Base-by-base conservation (phyloP, 2,888 invertebrate species). In the Polymixis flavicincta region DNA sequence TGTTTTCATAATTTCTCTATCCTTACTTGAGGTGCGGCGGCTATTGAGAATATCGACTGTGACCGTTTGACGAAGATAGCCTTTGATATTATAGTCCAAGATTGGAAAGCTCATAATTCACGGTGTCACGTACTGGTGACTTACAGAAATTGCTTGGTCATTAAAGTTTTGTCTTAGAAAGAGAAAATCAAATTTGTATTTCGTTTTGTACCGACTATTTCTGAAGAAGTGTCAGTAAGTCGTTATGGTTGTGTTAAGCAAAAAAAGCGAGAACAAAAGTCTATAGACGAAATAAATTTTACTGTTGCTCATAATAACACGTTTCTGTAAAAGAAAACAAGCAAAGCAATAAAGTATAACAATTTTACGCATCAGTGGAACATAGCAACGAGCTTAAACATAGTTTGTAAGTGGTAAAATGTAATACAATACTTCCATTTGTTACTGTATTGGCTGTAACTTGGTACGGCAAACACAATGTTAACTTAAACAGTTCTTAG, bases 1-100 rank as follows among this genome's bases (percentile, higher is more conserved):
- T 92, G 92, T 93, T 93, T 93, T 93, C 91, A 92, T 93, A 93
- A 93, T 93, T 94, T 95, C 94, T 93, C 92, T 88, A 90, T 88
- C 92, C 92, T 91, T 93, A 92, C 92, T 90, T 80, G 88, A 88
- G 81, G 85, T 80, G 76, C 78, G 76, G 78, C 78, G 76, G 78
- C 78, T 82, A 89, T 90, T 89, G 88, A 89, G 88, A 86, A 83
- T 86, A 88, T 78, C 48, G 75, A 61, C 75, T 82, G 63, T 66
- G 76, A 76, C 68, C 60, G 68, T 68, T 75, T 76, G 65, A 78
- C 67, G 50, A 78, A 82, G 72, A 83, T 87, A 74, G 78, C 72
- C 66, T 78, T 79, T 74, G 61, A 78, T 82, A 74, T 73, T 83
- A 68, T 78, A 71, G 60, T 61, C 48, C 52, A 78, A 69, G 71